These are phyloP conservation scores for Trissolcus basalis DNA, from an alignment of 1,140 invertebrate species.

Conservation along the genomic window DNA sequence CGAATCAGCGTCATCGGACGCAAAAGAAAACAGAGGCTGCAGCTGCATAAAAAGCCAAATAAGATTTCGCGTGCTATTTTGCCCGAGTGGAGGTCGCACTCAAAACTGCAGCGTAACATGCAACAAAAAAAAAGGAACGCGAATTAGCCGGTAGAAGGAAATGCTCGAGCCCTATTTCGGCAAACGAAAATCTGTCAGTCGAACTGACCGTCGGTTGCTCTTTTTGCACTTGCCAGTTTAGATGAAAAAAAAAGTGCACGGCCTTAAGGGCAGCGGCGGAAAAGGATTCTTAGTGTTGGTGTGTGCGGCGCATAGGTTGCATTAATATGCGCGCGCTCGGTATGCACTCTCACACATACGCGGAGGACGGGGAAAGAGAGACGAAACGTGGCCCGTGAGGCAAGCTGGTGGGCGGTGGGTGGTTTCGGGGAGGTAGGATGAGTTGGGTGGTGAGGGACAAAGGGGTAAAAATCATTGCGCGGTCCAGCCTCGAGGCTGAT, in stretches of 20 bases:
- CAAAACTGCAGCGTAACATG: neutral
- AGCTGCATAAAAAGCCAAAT: too few relatives aligned
- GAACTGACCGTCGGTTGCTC: conserved; percentile 10
- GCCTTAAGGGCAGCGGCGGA: conserved; percentile 23
- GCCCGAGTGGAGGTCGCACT: too few relatives aligned
- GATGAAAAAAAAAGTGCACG: conserved; percentile 12
- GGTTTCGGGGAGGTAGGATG: conserved; percentile 52
- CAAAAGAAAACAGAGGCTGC: too few relatives aligned
- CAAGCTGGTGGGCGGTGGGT: conserved; percentile 59
- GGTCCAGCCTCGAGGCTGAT: conserved; percentile 77
- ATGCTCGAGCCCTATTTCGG: neutral
- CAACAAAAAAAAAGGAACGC: neutral
- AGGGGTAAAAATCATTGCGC: conserved; percentile 78
- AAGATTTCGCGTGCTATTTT: too few relatives aligned
- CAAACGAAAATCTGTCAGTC: conserved; percentile 4
- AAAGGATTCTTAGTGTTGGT: conserved; percentile 36
- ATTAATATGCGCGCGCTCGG: conserved; percentile 41
- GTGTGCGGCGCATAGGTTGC: conserved; percentile 12
- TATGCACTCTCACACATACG: conserved; percentile 4
- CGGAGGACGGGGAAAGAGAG: conserved; percentile 28
- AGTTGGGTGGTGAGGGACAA: conserved; percentile 69
- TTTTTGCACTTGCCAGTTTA: conserved; percentile 30
- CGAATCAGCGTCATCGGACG: too few relatives aligned
- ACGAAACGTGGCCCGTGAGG: conserved; percentile 68
- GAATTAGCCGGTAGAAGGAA: neutral